Base-by-base conservation (phyloP, 2,888 invertebrate species). In the Acrocyrtus sp. region DNA sequence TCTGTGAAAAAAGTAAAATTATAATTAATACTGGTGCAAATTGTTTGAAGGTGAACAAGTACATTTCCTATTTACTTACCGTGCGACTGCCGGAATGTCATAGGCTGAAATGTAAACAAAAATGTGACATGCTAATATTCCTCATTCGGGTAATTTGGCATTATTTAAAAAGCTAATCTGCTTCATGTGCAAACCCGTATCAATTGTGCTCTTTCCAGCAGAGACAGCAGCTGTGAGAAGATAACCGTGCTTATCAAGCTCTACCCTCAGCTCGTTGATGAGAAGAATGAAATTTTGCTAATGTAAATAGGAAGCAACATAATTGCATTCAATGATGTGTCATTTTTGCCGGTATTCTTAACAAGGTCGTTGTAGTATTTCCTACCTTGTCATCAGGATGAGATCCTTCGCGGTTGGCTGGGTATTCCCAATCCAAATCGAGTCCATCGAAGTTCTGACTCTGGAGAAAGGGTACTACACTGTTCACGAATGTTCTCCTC, bases 381-480 rank as follows among this genome's bases (percentile, higher is more conserved):
- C 47, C 12, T 70, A 77, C 79, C 70, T 75, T 79, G 39, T 81
- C 81, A 65, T 76, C 77, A 21, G 80, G 79, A 12, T 54, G 34
- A 21, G 78, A 74, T 10, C 79, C 80, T 39, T 74, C 78, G n/a
- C 80, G 70, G 27, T 78, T 67, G 2, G 62, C 62, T 22, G 69
- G 69, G 45, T 62, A 69, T 29, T 50, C 51, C 91, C 92, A 92
- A 82, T 92, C 91, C 0, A 92, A 54, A 81, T 92, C 91, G 0
- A 92, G 84, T 1, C 92, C 92, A 81, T 92, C 90, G 75, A 92
- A 92, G 0, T 86, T 86, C 80, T 90, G 85, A 2, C 85, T 84
- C 43, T 84, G 81, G 0, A 91, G 79, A 81, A 90, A 88, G 0
- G 83, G 80, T 0, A 89, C 81, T 0, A 88, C 87, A 62, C 88